Evolutionary conservation across 2,113 vertebrate species (phyloP).

Genomic region (Istiophorus platypterus): DNA sequence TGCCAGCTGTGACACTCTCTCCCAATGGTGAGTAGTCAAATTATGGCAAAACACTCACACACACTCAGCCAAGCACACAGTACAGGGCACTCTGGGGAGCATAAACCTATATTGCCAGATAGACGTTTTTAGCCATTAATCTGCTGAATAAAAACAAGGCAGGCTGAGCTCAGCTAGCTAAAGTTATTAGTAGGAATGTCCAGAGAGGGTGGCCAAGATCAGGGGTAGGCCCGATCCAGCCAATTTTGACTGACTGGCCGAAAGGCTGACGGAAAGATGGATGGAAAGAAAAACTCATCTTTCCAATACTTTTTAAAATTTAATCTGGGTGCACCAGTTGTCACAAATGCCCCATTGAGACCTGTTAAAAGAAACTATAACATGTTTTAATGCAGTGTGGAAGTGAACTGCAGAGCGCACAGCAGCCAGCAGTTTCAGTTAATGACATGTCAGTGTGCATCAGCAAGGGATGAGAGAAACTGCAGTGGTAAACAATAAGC

Average conservation of each 20-base stretch:
- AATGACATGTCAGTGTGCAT: constrained; percentile 23
- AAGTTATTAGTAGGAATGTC: neutral
- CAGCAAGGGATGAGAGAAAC: neutral
- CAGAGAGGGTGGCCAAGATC: neutral
- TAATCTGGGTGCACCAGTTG: constrained; percentile 19
- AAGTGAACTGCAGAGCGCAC: constrained; percentile 6
- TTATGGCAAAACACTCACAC: constrained; percentile 12
- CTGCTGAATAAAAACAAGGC: constrained; percentile 2
- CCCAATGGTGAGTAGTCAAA: constrained; percentile 91
- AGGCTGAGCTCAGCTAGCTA: neutral
- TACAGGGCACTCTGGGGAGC: constrained; percentile 11
- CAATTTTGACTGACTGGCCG: neutral
- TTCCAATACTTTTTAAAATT: constrained; percentile 11
- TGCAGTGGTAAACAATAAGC: neutral
- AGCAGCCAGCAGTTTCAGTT: constrained; percentile 44
- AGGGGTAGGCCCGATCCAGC: neutral
- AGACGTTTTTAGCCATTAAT: constrained; percentile 10
- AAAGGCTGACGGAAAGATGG: neutral
- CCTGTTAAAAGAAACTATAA: constrained; percentile 30
- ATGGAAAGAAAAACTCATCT: neutral
- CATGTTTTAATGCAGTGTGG: neutral
- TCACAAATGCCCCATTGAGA: constrained; percentile 10
- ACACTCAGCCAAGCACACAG: neutral
- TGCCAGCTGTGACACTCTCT: constrained; percentile 98
- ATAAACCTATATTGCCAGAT: constrained; percentile 32